These are phyloP conservation scores for Mustela nigripes DNA, from an alignment of 2,113 vertebrate species.

Conservation along the genomic window DNA sequence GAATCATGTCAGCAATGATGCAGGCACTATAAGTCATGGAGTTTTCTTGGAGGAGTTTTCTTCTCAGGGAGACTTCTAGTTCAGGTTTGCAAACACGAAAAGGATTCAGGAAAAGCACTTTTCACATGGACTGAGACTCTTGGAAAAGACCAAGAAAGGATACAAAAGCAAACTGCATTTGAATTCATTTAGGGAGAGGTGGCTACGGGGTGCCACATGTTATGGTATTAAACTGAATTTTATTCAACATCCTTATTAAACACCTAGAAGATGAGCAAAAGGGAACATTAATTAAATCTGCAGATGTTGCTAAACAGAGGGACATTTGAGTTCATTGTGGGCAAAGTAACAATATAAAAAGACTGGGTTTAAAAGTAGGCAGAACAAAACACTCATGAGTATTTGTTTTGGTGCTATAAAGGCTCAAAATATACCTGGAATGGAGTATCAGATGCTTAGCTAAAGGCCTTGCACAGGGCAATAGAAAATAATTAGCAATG, in stretches of 20 bases:
- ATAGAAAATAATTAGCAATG: conserved; percentile 46
- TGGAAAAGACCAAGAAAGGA: not conserved
- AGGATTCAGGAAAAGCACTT: not conserved
- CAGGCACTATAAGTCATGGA: not conserved
- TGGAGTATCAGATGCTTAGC: not conserved
- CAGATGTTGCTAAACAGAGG: conserved; percentile 57
- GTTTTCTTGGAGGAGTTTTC: not conserved
- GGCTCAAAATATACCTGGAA: not conserved
- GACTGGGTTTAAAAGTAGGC: not conserved
- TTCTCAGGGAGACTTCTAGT: not conserved
- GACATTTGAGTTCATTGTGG: conserved; percentile 45
- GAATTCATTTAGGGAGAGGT: not conserved
- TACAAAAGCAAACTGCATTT: not conserved
- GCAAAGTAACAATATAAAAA: conserved; percentile 56
- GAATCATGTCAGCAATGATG: not conserved
- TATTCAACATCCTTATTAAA: conserved; percentile 68
- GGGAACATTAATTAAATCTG: conserved; percentile 57
- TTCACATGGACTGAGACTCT: not conserved
- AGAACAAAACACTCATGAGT: not conserved
- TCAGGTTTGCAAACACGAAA: not conserved
- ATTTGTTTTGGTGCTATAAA: conserved; percentile 39
- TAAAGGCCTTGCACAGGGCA: not conserved
- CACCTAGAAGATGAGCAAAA: conserved; percentile 60
- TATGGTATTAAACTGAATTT: conserved; percentile 40
- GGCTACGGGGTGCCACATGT: not conserved